Evolutionary conservation across 2,113 vertebrate species (phyloP), one percentile per base, ranked within the genome.

Genomic region (Silurus asotus): DNA sequence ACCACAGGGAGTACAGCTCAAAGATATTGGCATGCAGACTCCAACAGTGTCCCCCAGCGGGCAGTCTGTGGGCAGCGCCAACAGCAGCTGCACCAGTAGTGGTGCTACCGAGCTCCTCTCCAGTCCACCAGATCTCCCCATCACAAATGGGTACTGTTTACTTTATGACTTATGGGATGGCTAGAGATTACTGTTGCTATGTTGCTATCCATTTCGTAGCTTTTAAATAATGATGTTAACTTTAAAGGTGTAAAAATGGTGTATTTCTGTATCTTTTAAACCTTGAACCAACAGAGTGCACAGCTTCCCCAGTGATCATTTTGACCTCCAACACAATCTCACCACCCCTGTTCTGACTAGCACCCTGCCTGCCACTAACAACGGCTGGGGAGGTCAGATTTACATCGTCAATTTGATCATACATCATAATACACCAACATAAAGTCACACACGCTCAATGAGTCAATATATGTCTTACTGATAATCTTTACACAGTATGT

Each of bases 261-360:
- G 9, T 58, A n/a, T 84, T 59, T 67, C 8, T 87, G 17, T 2
- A 10, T 88, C 45, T 56, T 0, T 8, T 78, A 76, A 67, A 88
- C 23, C 15, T 8, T 78, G 79, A 67, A 88, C 23, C 15, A 48
- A 84, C 92, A 97, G 97, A 92, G 96, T 97, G 95, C 97, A 96
- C 94, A 97, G 96, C 90, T 95, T 97, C 90, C 95, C 93, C 91
- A 96, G 93, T 90, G 97, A 98, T 93, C 95, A 97, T 90, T 97
- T 97, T 90, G 96, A 96, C 92, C 93, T 97, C 88, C 97, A 97
- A 91, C 96, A 96, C 81, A 95, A 91, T 15, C 97, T 96, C 92
- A 95, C 95, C 90, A 95, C 95, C 77, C 93, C 94, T 82, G 95
- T 97, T 91, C 97, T 96, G 91, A 97, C 96, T 91, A 97, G 94